Evolutionary conservation across 2,888 invertebrate genomes (phyloP), one percentile per base, ranked within the genome.

Genomic region (Ariolimax columbianus): DNA sequence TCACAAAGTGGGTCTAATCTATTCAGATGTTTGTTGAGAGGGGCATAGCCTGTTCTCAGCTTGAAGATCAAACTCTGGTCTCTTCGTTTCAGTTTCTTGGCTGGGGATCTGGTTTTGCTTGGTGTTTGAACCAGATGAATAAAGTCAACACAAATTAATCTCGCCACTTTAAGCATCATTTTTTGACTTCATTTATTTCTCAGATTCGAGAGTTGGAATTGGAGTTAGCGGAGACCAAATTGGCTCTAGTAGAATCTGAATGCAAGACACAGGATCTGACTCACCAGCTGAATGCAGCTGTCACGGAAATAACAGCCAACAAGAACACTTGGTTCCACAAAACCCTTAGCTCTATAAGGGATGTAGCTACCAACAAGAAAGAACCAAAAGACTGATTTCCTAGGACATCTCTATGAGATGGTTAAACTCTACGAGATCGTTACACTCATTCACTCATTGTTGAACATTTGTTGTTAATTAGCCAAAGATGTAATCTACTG

Each of bases 191-290:
- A 51, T 68, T 33, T 70, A n/a, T n/a, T 40, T n/a, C 19, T 11
- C 90, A 92, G 88, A 91, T 94, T 36, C 90, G 98, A 4, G 98
- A 98, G 93, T 95, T 99, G 33, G 99, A 99, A 94, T 95, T 99
- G 86, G 99, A 99, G 92, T 95, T 99, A 89, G 99, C 99, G 3
- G 97, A 98, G 94, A 98, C 99, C 0, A 99, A 99, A 94, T 95
- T 99, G 89, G 98, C 98, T 0, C 97, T 99, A 89, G 99, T 99
- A 9, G 98, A 99, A 95, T 97, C 98, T 0, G 97, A 99, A 95
- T 99, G 99, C 95, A 96, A 97, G 93, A 98, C 98, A 94, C 98
- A 98, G 96, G 97, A 93, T 85, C 95, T 99, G 88, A 97, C 97
- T 66, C 98, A 99, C 94, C 97, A 98, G 92, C 95, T 98, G 83